Evolutionary conservation across 2,888 invertebrate species (phyloP).

Genomic region (Hypomecis atomaria): DNA sequence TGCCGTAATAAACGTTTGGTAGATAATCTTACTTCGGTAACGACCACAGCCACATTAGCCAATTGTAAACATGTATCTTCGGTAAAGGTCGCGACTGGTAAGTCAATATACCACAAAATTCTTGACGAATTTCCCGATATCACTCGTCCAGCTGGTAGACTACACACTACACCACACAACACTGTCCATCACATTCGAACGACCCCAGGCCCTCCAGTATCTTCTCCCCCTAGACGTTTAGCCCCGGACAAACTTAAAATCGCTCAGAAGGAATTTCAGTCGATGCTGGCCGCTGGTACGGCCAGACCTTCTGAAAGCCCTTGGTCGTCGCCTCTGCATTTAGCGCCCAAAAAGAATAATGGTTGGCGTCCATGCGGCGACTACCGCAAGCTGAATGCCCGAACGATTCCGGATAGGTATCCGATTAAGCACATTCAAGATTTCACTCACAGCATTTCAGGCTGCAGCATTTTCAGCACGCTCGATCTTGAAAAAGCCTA

Average conservation of each 20-base stretch:
- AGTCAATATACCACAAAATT: slow-evolving; percentile 22
- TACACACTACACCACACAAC: slow-evolving; percentile 21
- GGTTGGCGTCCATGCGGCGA: slow-evolving; percentile 60
- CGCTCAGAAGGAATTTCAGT: slow-evolving; percentile 50
- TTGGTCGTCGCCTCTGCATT: slow-evolving; percentile 56
- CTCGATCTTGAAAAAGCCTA: slow-evolving; percentile 50
- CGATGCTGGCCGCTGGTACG: slow-evolving; percentile 44
- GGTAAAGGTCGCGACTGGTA: slow-evolving; percentile 31
- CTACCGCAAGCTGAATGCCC: slow-evolving; percentile 53
- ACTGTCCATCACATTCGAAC: slow-evolving; percentile 43
- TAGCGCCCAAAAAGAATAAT: slow-evolving; percentile 53
- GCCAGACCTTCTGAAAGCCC: slow-evolving; percentile 37
- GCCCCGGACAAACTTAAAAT: slow-evolving; percentile 49
- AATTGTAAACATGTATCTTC: slow-evolving; percentile 23
- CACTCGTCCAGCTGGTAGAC: slow-evolving; percentile 37
- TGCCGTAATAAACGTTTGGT: slow-evolving; percentile 24
- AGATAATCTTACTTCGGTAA: slow-evolving; percentile 27
- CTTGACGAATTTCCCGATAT: slow-evolving; percentile 32
- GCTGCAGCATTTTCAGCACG: slow-evolving; percentile 35
- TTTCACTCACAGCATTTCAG: slow-evolving; percentile 22
- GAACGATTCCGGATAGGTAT: slow-evolving; percentile 53
- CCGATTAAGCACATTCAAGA: slow-evolving; percentile 44
- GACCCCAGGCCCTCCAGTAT: slow-evolving; percentile 47
- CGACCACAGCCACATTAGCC: slow-evolving; percentile 11
- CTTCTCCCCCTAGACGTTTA: slow-evolving; percentile 47